phyloP scores from a whole-genome alignment of 1,140 invertebrate genomes.

The Cyrtorhinus lividipennis region DNA sequence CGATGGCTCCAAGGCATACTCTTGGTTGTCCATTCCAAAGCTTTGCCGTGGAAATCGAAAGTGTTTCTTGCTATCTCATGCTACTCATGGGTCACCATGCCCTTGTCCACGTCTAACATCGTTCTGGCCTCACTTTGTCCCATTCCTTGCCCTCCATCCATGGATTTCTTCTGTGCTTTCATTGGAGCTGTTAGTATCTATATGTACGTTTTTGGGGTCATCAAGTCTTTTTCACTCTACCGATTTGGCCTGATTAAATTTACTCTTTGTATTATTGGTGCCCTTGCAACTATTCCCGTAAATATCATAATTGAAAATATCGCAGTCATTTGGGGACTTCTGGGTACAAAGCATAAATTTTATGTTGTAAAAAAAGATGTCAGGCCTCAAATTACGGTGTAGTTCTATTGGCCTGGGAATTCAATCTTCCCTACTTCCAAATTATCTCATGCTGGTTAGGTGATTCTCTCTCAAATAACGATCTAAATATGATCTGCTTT shows the following conservation, averaged over 20 bases:
- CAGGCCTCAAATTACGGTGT: not conserved
- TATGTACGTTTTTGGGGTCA: slow-evolving; percentile 90
- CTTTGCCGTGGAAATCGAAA: slow-evolving; percentile 70
- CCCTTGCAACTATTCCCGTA: slow-evolving; percentile 76
- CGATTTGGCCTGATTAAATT: slow-evolving; percentile 69
- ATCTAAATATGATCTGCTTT: no score
- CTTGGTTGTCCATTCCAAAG: slow-evolving; percentile 78
- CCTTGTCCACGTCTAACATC: slow-evolving; percentile 78
- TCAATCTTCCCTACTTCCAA: no score
- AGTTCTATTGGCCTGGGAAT: no score
- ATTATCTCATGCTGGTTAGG: no score
- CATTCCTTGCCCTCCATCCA: slow-evolving; percentile 63
- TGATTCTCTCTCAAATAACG: no score
- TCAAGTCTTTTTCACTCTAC: slow-evolving; percentile 84
- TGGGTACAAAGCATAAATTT: slow-evolving; percentile 87
- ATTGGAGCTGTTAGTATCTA: slow-evolving; percentile 85
- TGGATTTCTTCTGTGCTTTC: slow-evolving; percentile 78
- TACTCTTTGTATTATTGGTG: slow-evolving; percentile 62
- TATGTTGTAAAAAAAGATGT: slow-evolving; percentile 84
- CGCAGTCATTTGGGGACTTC: slow-evolving; percentile 81
- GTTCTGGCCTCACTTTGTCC: slow-evolving; percentile 70
- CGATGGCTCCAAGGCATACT: slow-evolving; percentile 94
- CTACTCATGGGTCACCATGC: slow-evolving; percentile 92
- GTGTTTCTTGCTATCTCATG: slow-evolving; percentile 74
- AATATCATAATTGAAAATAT: slow-evolving; percentile 88